Percentiles rank a stretch among this genome's conserved stretches.
Conservation (phyloP, 2,888 invertebrate genomes). For the Clusia tigrina region DNA sequence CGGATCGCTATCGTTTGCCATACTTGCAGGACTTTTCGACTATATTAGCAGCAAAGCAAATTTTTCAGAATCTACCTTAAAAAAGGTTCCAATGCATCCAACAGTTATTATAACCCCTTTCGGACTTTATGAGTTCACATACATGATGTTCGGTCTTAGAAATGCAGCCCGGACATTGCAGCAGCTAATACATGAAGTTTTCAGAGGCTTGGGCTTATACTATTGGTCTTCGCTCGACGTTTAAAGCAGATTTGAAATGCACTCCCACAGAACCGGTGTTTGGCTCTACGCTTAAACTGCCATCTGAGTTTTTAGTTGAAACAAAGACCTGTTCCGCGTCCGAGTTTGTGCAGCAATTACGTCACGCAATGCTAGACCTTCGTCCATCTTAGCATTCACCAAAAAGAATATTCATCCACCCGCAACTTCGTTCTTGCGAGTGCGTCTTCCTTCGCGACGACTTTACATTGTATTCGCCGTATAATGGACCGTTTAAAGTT, state of each 20-base stretch:
- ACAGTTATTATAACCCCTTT: no score
- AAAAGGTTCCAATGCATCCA: constrained; percentile 51
- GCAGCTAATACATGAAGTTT: constrained; percentile 46
- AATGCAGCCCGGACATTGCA: constrained; percentile 54
- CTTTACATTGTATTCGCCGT: no score
- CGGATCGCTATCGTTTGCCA: constrained; percentile 38
- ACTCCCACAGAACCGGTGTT: background rate
- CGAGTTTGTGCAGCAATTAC: no score
- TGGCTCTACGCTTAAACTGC: background rate
- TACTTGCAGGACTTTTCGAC: constrained; percentile 42
- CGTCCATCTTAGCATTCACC: no score
- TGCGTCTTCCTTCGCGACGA: no score
- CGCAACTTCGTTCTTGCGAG: no score
- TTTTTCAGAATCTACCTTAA: constrained; percentile 48
- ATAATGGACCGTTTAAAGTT: no score
- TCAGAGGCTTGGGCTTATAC: background rate
- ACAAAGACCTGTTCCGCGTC: no score
- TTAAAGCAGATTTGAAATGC: background rate
- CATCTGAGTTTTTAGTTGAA: no score
- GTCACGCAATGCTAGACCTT: no score
- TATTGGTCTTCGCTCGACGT: background rate
- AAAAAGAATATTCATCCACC: no score
- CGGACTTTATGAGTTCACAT: constrained; percentile 48
- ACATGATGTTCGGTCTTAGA: constrained; percentile 51
- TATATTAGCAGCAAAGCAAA: constrained; percentile 33